phyloP scores from a whole-genome alignment of 2,113 vertebrate species.

The Trochalopteron elliotii region DNA sequence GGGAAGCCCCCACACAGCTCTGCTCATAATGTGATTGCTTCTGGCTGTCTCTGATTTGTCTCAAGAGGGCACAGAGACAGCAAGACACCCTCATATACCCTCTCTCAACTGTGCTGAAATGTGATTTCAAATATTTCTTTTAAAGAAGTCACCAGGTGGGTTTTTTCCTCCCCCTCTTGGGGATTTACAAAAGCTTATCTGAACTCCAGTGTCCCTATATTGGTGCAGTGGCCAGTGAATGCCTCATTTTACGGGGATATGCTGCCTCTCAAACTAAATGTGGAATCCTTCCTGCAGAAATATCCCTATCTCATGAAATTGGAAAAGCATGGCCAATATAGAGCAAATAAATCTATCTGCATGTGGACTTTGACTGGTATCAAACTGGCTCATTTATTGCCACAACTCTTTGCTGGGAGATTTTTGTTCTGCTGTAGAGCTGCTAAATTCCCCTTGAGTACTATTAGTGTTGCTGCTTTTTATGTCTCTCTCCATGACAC shows the following conservation, averaged over 20 bases:
- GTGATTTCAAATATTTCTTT: background rate
- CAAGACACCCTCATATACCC: fast-evolving
- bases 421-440: constrained; percentile 70
- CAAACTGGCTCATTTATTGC: constrained; percentile 70
- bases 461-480: constrained; percentile 70
- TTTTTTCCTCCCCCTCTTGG: background rate
- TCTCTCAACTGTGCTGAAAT: background rate
- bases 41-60: background rate
- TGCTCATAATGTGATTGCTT: background rate
- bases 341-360: constrained; percentile 57
- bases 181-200: constrained; percentile 1
- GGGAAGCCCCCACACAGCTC: background rate
- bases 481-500: constrained; percentile 71
- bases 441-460: constrained; percentile 67
- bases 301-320: constrained; percentile 6
- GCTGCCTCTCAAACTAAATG: background rate
- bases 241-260: background rate
- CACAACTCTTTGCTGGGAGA: constrained; percentile 65
- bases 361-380: constrained; percentile 64
- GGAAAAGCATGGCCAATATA: constrained; percentile 32
- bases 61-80: background rate
- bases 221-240: background rate
- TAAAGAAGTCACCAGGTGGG: background rate
- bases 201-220: background rate
- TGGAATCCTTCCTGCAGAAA: constrained; percentile 24